Conservation (phyloP, 2,888 invertebrate species). For the Catocala sponsa region DNA sequence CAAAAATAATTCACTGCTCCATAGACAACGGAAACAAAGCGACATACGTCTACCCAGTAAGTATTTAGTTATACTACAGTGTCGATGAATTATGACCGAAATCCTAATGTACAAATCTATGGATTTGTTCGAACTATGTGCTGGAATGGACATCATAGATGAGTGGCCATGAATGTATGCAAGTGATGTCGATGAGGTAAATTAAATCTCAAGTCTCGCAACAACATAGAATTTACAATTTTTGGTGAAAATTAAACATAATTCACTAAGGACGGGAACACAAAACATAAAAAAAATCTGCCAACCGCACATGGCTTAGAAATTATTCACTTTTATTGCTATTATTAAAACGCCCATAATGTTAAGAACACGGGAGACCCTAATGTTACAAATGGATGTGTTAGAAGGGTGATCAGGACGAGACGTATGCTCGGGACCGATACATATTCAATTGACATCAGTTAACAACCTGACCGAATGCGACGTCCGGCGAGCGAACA, state of each 20-base stretch:
- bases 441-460: conserved; percentile 47
- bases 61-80: conserved; percentile 69
- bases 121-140: conserved; percentile 70
- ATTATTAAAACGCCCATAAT: conserved; percentile 44
- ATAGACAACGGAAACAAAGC: conserved; percentile 72
- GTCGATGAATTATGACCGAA: conserved; percentile 56
- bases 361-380: conserved; percentile 21
- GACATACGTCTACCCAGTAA: conserved; percentile 71
- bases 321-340: conserved; percentile 45
- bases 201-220: conserved; percentile 52
- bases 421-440: conserved; percentile 28
- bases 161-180: conserved; percentile 48
- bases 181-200: conserved; percentile 58
- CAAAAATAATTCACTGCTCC: conserved; percentile 74
- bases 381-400: conserved; percentile 18
- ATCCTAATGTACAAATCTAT: conserved; percentile 64
- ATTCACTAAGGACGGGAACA: conserved; percentile 86
- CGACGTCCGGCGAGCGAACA: no score
- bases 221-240: conserved; percentile 61
- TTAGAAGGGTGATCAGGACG: conserved; percentile 22
- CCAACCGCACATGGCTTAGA: conserved; percentile 69
- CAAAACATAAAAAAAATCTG: conserved; percentile 60
- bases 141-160: conserved; percentile 74
- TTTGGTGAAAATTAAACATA: conserved; percentile 64
- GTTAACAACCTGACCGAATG: conserved; percentile 42